A percentile compares a stretch with the other conserved stretches of the same genome.
These are phyloP conservation scores for Caenorhabditis sp. DNA, from an alignment of 2,888 invertebrate genomes.

Conservation along the genomic window DNA sequence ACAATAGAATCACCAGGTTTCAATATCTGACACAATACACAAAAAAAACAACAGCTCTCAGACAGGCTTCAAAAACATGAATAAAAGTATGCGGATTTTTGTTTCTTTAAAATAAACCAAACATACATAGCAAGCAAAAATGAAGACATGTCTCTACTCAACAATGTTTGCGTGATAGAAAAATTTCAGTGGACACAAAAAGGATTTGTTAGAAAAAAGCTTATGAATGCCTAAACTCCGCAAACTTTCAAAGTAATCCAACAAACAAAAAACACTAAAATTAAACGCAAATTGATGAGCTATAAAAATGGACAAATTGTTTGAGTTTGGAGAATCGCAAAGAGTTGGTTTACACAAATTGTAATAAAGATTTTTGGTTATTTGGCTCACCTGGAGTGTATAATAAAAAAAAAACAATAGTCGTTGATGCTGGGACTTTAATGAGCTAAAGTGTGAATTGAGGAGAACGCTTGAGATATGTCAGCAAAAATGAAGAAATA, in stretches of 20 bases:
- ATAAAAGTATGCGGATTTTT: not conserved
- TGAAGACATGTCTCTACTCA: not conserved
- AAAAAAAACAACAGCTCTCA: not conserved
- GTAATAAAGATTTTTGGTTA: not conserved
- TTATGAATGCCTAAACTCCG: no score
- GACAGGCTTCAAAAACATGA: not conserved
- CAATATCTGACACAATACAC: not conserved
- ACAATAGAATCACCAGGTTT: not conserved
- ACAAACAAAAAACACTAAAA: no score
- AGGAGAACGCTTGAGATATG: not conserved
- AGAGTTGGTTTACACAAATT: not conserved
- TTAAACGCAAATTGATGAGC: not conserved
- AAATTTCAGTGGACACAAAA: not conserved
- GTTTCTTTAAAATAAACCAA: not conserved
- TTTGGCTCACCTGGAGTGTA: not conserved
- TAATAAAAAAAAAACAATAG: no score
- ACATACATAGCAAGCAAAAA: not conserved
- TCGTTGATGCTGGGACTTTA: not conserved
- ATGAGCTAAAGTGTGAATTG: not conserved
- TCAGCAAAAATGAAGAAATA: not conserved
- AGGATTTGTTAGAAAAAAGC: no score
- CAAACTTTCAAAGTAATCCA: no score
- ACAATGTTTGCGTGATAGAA: not conserved
- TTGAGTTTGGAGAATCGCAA: not conserved
- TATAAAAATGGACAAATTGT: not conserved